Evolutionary conservation across 2,888 invertebrate genomes (phyloP), one percentile per base, ranked within the genome.

Genomic region (Mesorhabditis spiculigera): DNA sequence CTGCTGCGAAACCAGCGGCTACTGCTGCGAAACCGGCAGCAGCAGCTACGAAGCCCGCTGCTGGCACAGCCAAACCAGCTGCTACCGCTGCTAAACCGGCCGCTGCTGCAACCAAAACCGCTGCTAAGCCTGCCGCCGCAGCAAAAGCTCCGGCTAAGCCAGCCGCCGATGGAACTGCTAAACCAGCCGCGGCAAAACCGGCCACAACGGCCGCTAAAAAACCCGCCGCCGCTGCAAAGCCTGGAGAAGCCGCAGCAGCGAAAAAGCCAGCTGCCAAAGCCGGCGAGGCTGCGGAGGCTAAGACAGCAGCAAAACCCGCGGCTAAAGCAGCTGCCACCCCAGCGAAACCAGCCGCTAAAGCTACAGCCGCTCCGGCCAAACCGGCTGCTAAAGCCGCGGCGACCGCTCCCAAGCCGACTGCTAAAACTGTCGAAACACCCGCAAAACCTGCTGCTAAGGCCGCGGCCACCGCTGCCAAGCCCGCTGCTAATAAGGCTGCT

Each of bases 201-300:
- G 58, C 58, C 8, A n/a, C 58, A 10, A 50, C 58, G 8, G 58
- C 58, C 8, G 58, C 58, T n/a, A 50, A 50, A n/a, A 10, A 10
- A 50, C 10, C 58, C n/a, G n/a, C 58, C n/a, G 58, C 58, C n/a
- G 58, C 58, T 50, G 58, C 58, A 50, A 50, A 50, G 58, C 58
- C 58, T 13, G 58, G 10, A 13, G n/a, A 10, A 13, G 58, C 58
- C 8, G 58, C 58, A 10, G n/a, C 58, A 50, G 58, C 58, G 58
- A n/a, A 10, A 10, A 50, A 50, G 58, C 58, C 58, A 50, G 58
- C 58, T 50, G n/a, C 58, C n/a, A n/a, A 10, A 50, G 58, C 58
- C n/a, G n/a, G n/a, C 8, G 10, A 10, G 58, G 58, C n/a, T 50
- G 58, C 8, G 10, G 58, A n/a, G n/a, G 58, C 58, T 50, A 50